Percentiles rank a stretch among this genome's conserved stretches.
Conservation (phyloP, 1,140 invertebrate species). For the Drosophila lowei region DNA sequence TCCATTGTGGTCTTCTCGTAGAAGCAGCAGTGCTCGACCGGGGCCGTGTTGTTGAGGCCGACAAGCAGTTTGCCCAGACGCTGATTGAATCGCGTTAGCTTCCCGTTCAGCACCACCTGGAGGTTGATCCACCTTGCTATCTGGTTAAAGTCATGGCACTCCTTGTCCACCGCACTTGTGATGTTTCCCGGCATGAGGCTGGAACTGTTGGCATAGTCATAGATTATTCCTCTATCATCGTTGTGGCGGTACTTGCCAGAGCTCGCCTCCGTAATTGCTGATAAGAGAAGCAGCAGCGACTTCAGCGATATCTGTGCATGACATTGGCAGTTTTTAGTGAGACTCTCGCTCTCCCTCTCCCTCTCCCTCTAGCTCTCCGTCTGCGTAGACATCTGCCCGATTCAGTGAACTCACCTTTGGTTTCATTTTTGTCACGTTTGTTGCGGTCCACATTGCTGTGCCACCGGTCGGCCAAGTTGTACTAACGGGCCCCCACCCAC, state of each 20-base stretch:
- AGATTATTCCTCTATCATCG: neutral
- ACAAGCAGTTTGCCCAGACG: constrained; percentile 13
- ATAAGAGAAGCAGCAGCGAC: constrained; percentile 42
- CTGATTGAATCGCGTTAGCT: constrained; percentile 29
- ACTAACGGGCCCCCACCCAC: constrained; percentile 47
- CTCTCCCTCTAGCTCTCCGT: too few species aligned
- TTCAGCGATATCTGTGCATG: constrained; percentile 31
- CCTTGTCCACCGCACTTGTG: neutral
- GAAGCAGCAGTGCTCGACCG: constrained; percentile 22
- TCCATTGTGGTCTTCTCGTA: constrained; percentile 32
- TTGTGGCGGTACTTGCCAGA: neutral
- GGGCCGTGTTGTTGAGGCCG: neutral
- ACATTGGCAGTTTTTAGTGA: neutral
- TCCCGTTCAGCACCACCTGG: constrained; percentile 19
- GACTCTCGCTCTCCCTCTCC: too few species aligned
- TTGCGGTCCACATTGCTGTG: constrained; percentile 35
- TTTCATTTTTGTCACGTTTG: constrained; percentile 28
- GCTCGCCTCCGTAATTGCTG: constrained; percentile 9
- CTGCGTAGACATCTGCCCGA: neutral
- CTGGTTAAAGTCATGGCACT: constrained; percentile 11
- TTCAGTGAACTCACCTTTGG: constrained; percentile 39
- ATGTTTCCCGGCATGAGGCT: too few species aligned
- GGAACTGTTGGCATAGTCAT: neutral
- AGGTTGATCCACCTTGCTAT: constrained; percentile 45
- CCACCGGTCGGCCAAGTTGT: constrained; percentile 17